Evolutionary conservation across 1,140 invertebrate genomes (phyloP), one percentile per base, ranked within the genome.

Genomic region (Archivesica marissinica): DNA sequence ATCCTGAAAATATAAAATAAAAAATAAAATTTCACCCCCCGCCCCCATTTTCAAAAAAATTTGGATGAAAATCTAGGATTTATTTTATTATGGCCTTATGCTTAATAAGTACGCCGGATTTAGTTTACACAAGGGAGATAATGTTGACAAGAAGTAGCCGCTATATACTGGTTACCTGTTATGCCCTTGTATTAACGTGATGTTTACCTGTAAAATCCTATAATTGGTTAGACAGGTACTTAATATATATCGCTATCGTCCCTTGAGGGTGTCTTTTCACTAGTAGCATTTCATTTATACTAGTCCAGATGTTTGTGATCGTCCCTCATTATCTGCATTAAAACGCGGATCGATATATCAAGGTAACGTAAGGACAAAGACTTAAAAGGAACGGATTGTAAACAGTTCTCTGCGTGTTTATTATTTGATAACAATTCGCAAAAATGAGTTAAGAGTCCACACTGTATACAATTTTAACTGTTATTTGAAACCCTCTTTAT

Each of bases 231-330:
- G 7, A 64, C 59, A 64, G 59, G 59, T 64, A 64, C 28, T 52
- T 52, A 52, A 52, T n/a, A 52, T 59, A 64, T 64, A 30, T 64
- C 59, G 59, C 59, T 64, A 35, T 35, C 59, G 59, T 64, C 59
- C 59, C 59, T 64, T 64, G 59, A 64, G 59, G 59, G 28, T 30
- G 30, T 35, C 30, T 64, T 28, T 35, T 2, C 30, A 17, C 59
- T 64, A n/a, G 33, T 64, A 64, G 33, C 59, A 35, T 28, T 64
- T 64, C 30, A 64, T 64, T 64, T 35, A 35, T 33, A 35, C 25
- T 64, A 35, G 59, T 64, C 59, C 20, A 64, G 59, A 9, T 59
- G 9, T 23, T 59, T n/a, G n/a, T 59, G 54, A 28, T 59, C 17
- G 54, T 15, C 30, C 1, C 17, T 20, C 15, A 64, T 64, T 64